Evolutionary conservation across 2,113 vertebrate genomes (phyloP).

Genomic region (Nycticebus coucang): DNA sequence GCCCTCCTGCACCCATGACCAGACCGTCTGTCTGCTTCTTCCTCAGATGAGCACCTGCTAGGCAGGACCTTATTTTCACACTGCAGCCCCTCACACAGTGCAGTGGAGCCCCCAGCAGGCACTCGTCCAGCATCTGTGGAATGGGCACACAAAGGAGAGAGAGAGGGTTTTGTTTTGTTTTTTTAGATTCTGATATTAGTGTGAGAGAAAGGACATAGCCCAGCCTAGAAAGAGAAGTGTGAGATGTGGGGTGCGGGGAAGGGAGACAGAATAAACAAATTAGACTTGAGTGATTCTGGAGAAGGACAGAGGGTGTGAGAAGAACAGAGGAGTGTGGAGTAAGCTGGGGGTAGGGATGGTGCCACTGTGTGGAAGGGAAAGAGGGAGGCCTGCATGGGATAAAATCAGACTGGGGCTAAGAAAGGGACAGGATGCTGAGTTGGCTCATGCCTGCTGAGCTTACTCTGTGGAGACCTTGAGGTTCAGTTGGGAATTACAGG

Average conservation of each 20-base stretch:
- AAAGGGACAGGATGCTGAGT: not conserved
- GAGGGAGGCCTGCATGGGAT: not conserved
- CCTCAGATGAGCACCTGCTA: not conserved
- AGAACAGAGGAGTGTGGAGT: not conserved
- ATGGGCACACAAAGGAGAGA: not conserved
- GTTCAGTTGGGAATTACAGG: not conserved
- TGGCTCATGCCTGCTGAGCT: not conserved
- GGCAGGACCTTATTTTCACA: not conserved
- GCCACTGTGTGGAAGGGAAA: not conserved
- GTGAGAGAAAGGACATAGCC: not conserved
- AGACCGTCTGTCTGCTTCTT: not conserved
- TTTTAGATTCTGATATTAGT: conserved; percentile 13
- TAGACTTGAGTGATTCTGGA: not conserved
- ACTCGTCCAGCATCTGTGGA: not conserved
- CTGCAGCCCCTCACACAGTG: not conserved
- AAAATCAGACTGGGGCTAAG: not conserved
- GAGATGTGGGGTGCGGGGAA: not conserved
- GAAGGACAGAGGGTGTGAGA: not conserved
- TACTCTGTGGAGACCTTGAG: not conserved
- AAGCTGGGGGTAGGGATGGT: too few species aligned
- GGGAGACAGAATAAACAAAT: too few species aligned
- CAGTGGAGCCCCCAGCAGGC: too few species aligned
- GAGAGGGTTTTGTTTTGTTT: not conserved
- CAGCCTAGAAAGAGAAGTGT: not conserved
- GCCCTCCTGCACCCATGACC: not conserved